Evolutionary conservation across 2,113 vertebrate genomes (phyloP), one percentile per base, ranked within the genome.

Genomic region (Gobius niger): DNA sequence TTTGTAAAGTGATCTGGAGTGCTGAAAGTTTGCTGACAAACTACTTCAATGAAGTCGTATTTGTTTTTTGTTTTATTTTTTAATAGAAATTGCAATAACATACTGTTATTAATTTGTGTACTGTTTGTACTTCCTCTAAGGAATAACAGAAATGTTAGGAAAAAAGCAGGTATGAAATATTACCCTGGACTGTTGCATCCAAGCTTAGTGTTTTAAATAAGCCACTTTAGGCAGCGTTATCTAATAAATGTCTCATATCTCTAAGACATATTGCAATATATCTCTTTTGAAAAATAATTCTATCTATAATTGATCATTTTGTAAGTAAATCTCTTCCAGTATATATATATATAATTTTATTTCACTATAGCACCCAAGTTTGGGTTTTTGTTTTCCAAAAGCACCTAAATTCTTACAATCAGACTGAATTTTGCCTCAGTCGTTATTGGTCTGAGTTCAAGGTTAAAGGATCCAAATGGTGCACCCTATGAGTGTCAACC

Each of bases 211-310:
- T 89, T 88, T 88, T 91, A 86, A 90, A 91, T 86, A 91, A 86
- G 83, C 84, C 90, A 91, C 90, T 89, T 89, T 77, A 90, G 87
- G 84, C 85, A 85, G 86, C 85, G 12, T 85, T 89, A 85, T 81
- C 85, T 83, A 89, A 88, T 90, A 91, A 80, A 90, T 80, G 79
- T 88, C 82, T 88, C 67, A 65, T 67, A 74, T 80, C 82, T 75
- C 77, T 67, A 82, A 89, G 83, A 89, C 83, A 88, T 84, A 84
- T 81, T 86, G 88, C 68, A 88, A 90, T 89, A 91, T 72, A 85
- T 87, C 81, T 91, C 82, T 87, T 91, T 92, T 92, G 84, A 93
- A 92, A 93, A 94, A 94, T 93, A 93, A 88, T 89, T 91, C 74
- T 90, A 89, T 92, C 84, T 90, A 83, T 90, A 85, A 67, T 90